A percentile compares a stretch with the other conserved stretches of the same genome.
These are phyloP conservation scores for Nineta flava DNA, from an alignment of 2,888 invertebrate species.

Conservation along the genomic window DNA sequence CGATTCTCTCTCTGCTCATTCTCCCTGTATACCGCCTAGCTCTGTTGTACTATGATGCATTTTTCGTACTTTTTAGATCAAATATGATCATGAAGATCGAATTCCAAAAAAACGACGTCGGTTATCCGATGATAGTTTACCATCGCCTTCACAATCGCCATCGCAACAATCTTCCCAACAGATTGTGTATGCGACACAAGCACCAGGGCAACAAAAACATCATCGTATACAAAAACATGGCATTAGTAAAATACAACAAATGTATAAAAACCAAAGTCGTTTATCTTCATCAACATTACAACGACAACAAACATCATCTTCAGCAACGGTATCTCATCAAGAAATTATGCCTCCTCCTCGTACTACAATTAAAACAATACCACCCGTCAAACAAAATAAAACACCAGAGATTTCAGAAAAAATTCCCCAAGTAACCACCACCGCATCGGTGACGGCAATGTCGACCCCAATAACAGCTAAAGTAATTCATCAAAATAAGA, in stretches of 20 bases:
- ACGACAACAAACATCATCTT: neutral
- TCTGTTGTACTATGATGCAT: neutral
- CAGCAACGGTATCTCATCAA: neutral
- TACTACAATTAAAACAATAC: conserved; percentile 1
- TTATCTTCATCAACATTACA: neutral
- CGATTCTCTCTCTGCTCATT: neutral
- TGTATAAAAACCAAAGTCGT: conserved; percentile 5
- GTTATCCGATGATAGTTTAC: conserved; percentile 4
- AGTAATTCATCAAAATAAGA: conserved; percentile 8
- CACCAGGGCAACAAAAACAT: neutral
- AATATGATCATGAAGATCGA: conserved; percentile 4
- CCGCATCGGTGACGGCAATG: neutral
- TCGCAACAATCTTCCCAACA: neutral
- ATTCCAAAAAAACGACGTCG: conserved; percentile 6
- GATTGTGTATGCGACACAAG: too few relatives aligned
- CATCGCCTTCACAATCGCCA: neutral
- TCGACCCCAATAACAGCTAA: neutral
- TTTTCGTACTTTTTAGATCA: conserved; percentile 1
- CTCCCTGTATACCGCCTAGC: neutral
- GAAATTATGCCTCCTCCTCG: conserved; percentile 5
- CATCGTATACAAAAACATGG: conserved; percentile 4
- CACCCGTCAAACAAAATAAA: conserved; percentile 1
- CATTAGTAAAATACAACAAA: conserved; percentile 6
- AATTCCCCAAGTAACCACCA: too few relatives aligned
- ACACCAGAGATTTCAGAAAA: neutral